phyloP scores from a whole-genome alignment of 2,113 vertebrate genomes.

The Tonatia bakeri region DNA sequence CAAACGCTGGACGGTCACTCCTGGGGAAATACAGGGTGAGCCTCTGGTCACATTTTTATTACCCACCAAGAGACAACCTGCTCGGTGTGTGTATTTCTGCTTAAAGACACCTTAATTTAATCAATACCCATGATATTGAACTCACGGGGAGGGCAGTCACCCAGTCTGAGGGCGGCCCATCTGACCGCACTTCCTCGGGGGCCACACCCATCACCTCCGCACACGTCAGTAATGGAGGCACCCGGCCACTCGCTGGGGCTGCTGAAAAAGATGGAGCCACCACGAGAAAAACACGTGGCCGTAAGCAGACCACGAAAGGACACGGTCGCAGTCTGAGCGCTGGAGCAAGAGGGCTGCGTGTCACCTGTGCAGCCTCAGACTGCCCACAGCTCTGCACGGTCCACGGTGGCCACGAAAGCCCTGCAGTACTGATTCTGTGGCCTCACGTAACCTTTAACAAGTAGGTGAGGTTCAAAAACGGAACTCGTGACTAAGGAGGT shows the following conservation, averaged over 20 bases:
- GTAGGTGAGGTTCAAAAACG: fast-evolving
- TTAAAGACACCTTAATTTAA: neutral
- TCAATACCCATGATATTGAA: fast-evolving
- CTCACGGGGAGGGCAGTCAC: no score
- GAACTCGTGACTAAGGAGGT: fast-evolving
- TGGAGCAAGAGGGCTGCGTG: neutral
- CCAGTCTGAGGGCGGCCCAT: neutral
- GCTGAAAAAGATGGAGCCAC: neutral
- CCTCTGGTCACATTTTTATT: neutral
- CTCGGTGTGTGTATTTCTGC: fast-evolving
- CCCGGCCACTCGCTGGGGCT: neutral
- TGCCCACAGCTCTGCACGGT: fast-evolving
- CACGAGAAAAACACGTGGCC: neutral
- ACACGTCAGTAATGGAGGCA: no score
- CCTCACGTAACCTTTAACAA: fast-evolving
- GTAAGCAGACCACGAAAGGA: neutral
- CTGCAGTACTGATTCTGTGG: fast-evolving
- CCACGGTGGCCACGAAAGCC: fast-evolving
- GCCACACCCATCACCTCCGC: fast-evolving
- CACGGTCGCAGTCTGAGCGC: neutral
- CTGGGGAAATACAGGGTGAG: neutral
- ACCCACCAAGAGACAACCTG: no score
- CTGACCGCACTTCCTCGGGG: neutral
- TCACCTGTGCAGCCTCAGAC: no score
- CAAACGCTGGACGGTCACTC: neutral